Percentiles rank a stretch among this genome's conserved stretches.
These are phyloP conservation scores for Bugula neritina DNA, from an alignment of 2,888 invertebrate species.

Conservation along the genomic window DNA sequence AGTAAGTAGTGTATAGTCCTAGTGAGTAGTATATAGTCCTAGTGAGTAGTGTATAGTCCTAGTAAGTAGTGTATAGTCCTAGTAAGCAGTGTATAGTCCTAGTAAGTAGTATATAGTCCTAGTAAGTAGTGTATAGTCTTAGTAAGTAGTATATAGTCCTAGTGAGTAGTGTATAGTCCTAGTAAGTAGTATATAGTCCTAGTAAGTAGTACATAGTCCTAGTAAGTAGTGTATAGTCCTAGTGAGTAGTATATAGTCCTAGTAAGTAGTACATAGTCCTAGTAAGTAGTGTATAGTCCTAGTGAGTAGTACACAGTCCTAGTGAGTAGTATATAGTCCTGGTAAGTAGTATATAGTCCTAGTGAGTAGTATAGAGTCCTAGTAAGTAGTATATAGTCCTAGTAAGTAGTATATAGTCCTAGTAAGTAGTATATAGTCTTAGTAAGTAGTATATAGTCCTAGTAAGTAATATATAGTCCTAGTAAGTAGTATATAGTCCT, in stretches of 20 bases:
- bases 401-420: conserved; percentile 78
- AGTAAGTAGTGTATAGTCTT: conserved; percentile 77
- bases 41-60: conserved; percentile 77
- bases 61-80: conserved; percentile 77
- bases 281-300: conserved; percentile 77
- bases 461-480: conserved; percentile 78
- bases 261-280: conserved; percentile 78
- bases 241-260: conserved; percentile 78
- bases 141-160: conserved; percentile 78
- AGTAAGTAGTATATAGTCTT: conserved; percentile 78
- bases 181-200: conserved; percentile 78
- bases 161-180: conserved; percentile 77
- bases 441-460: conserved; percentile 78
- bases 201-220: conserved; percentile 78
- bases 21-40: conserved; percentile 78
- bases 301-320: conserved; percentile 78
- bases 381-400: conserved; percentile 78
- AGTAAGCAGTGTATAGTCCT: conserved; percentile 76
- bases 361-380: conserved; percentile 78
- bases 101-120: conserved; percentile 78
- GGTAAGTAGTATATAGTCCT: conserved; percentile 78
- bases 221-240: conserved; percentile 77
- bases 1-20: conserved; percentile 77
- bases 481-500: conserved; percentile 78
- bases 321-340: conserved; percentile 78